Conservation (phyloP, 2,113 vertebrate species). For the Nibea albiflora region DNA sequence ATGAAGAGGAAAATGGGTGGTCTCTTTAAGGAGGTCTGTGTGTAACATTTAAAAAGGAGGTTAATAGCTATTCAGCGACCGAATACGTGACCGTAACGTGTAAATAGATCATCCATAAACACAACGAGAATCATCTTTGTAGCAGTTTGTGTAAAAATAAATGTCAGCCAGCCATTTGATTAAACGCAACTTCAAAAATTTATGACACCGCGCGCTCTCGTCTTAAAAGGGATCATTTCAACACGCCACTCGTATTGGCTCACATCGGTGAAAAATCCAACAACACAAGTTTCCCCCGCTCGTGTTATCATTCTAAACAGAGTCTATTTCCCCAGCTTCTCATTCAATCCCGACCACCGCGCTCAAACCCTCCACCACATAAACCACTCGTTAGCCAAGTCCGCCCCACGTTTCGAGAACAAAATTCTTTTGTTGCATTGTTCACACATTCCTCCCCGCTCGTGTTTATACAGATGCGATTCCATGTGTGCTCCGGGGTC, state of each 20-base stretch:
- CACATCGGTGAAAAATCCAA: constrained; percentile 46
- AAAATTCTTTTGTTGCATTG: constrained; percentile 86
- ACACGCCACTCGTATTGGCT: constrained; percentile 37
- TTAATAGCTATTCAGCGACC: not conserved
- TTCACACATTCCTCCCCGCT: constrained; percentile 88
- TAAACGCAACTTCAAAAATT: not conserved
- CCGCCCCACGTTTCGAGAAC: constrained; percentile 71
- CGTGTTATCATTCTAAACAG: constrained; percentile 79
- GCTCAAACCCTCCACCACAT: constrained; percentile 75
- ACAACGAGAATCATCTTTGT: not conserved
- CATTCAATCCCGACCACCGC: constrained; percentile 70
- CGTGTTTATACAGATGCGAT: constrained; percentile 99
- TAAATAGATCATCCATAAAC: not conserved
- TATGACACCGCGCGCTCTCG: not conserved
- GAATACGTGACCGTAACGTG: not conserved
- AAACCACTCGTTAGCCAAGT: constrained; percentile 72
- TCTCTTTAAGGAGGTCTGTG: constrained; percentile 8
- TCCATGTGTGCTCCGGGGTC: constrained; percentile 88
- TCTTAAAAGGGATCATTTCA: constrained; percentile 28
- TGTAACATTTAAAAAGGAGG: not conserved
- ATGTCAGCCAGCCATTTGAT: not conserved
- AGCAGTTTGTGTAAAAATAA: not conserved
- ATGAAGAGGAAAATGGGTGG: constrained; percentile 22
- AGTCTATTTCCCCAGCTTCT: constrained; percentile 71
- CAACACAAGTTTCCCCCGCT: constrained; percentile 54